These are phyloP conservation scores for Anastrepha obliqua DNA, from an alignment of 1,140 invertebrate species.

Conservation along the genomic window DNA sequence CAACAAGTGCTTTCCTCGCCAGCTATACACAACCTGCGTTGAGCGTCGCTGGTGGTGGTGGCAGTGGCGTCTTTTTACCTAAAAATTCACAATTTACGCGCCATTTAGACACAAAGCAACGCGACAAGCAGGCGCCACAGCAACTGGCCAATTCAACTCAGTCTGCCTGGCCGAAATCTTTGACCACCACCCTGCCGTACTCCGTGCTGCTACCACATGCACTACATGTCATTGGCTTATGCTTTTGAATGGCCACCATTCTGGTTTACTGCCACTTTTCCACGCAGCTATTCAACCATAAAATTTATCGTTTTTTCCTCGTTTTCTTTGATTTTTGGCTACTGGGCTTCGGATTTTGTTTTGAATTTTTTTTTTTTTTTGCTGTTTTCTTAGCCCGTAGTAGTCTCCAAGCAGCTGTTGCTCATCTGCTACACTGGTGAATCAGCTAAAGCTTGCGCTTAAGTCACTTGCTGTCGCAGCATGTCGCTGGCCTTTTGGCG, in stretches of 20 bases:
- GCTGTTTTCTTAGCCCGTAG: too few relatives aligned
- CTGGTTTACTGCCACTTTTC: not conserved
- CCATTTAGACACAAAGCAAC: constrained; percentile 34
- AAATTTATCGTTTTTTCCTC: not conserved
- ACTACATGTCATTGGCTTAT: constrained; percentile 23
- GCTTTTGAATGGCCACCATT: not conserved
- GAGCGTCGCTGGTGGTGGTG: not conserved
- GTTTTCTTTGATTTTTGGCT: constrained; percentile 34
- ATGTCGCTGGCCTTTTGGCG: constrained; percentile 9
- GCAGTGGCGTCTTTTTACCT: constrained; percentile 29
- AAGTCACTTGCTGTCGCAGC: constrained; percentile 17
- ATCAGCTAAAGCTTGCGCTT: constrained; percentile 36
- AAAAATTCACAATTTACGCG: constrained; percentile 50
- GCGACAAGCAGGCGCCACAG: constrained; percentile 22
- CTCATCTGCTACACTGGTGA: constrained; percentile 21
- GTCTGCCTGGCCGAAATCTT: not conserved
- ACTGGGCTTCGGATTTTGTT: not conserved
- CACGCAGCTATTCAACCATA: not conserved
- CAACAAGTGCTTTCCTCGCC: constrained; percentile 14
- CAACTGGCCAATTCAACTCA: not conserved
- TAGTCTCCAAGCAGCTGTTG: not conserved
- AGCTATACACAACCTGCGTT: not conserved
- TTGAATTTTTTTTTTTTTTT: not conserved
- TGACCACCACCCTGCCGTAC: not conserved
- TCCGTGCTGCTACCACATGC: not conserved